These are phyloP conservation scores for Leptocoma aspasia DNA, from an alignment of 2,113 vertebrate species.

Conservation along the genomic window DNA sequence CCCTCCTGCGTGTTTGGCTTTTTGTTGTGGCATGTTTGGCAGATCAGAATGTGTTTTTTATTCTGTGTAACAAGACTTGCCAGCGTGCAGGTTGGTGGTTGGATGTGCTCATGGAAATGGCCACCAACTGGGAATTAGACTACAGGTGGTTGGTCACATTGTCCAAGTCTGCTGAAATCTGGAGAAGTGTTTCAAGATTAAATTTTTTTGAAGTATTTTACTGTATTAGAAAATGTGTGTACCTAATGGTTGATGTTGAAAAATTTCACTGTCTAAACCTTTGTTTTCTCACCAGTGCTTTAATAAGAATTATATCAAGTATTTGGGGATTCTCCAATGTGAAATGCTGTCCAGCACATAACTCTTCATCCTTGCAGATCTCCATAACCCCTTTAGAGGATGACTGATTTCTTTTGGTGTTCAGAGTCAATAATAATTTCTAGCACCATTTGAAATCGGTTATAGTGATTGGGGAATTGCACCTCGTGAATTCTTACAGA, in stretches of 20 bases:
- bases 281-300: background rate
- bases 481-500: background rate
- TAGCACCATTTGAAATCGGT: slow-evolving; percentile 99
- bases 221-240: background rate
- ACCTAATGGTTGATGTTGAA: background rate
- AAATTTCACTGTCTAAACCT: background rate
- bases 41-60: background rate
- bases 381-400: slow-evolving; percentile 85
- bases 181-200: background rate
- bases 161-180: background rate
- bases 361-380: background rate
- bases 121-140: rapidly evolving
- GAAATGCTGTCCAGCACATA: background rate
- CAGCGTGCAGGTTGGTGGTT: background rate
- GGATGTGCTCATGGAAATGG: background rate
- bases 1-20: background rate
- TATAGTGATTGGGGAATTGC: slow-evolving; percentile 92
- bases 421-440: slow-evolving; percentile 91
- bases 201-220: background rate
- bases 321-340: background rate
- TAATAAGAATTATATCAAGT: background rate
- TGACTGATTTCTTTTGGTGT: slow-evolving; percentile 99
- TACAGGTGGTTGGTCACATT: rapidly evolving
- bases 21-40: background rate
- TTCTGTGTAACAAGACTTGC: background rate